Base-by-base conservation (phyloP, 2,888 invertebrate genomes). In the Anthrax anthrax region DNA sequence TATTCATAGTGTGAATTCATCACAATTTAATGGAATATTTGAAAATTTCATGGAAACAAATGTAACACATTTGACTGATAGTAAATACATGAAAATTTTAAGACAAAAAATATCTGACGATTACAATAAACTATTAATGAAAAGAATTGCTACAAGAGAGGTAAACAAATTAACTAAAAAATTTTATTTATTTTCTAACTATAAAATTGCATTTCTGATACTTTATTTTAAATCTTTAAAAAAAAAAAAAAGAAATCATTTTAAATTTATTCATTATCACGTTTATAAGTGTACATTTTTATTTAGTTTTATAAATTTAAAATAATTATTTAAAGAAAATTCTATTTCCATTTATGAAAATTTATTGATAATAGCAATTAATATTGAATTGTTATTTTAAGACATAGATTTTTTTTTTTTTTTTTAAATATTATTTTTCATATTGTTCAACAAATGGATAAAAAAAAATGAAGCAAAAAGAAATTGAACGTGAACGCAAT, bases 81-180 rank as follows among this genome's bases (percentile, higher is more conserved):
- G 78, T 41, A 72, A 71, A 49, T 80, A 77, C 58, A 80, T 80
- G 80, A 71, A 72, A 53, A 69, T 71, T 44, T 64, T 80, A 29
- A 72, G 77, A 50, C 62, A 72, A 40, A 67, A 73, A 37, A 73
- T 80, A 46, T 68, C 74, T 47, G 73, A 75, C 54, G 78, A 79
- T 54, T 77, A 78, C 60, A 71, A 73, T 43, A 66, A 68, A 34
- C 69, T 71, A 43, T 72, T 79, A 62, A 64, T 70, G 44, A 71
- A 71, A 54, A 64, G 80, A 44, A 78, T 80, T 37, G 67, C 67
- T 47, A 65, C 67, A 32, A 64, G 77, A 58, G 72, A 76, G 74
- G 77, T 79, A 62, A 29, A 43, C 14, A 23, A 23, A 6, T 4
- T 6, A 23, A 23, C 4, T 23, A 23, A 23, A 23, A 23, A 23